Evolutionary conservation across 1,140 invertebrate genomes (phyloP).

Genomic region (Manduca sexta): DNA sequence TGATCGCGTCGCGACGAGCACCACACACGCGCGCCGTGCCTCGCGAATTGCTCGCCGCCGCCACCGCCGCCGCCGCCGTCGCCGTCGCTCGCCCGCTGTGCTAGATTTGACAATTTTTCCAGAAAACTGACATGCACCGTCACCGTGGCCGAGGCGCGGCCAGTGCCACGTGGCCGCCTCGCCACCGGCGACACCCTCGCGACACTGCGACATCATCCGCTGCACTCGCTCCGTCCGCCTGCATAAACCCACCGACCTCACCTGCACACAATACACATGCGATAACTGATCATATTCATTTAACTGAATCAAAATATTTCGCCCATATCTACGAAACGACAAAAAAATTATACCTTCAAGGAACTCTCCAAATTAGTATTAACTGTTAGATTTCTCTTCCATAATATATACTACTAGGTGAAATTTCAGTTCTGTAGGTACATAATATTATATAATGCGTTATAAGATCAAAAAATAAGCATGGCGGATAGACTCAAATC

Average conservation of each 20-base stretch:
- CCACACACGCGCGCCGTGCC: slow-evolving; percentile 39
- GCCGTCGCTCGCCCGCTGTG: slow-evolving; percentile 39
- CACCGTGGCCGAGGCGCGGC: slow-evolving; percentile 46
- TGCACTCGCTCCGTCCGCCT: too few relatives aligned
- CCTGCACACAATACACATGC: slow-evolving; percentile 2
- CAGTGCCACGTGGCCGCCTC: slow-evolving; percentile 41
- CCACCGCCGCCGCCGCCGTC: slow-evolving; percentile 29
- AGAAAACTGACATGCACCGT: slow-evolving; percentile 67
- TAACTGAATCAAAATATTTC: background rate
- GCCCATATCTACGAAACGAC: too few relatives aligned
- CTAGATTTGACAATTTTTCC: slow-evolving; percentile 71
- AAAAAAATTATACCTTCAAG: too few relatives aligned
- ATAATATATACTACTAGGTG: too few relatives aligned
- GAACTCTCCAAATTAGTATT: too few relatives aligned
- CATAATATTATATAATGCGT: too few relatives aligned
- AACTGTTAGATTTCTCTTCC: too few relatives aligned
- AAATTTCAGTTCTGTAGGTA: too few relatives aligned
- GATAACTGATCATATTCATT: background rate
- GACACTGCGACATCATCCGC: background rate
- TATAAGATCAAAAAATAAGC: too few relatives aligned
- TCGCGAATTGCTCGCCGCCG: slow-evolving; percentile 59
- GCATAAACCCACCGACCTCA: slow-evolving; percentile 1
- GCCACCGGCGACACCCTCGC: slow-evolving; percentile 1
- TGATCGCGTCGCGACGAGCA: slow-evolving; percentile 31
- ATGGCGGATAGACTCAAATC: too few relatives aligned